Base-by-base conservation (phyloP, 2,113 vertebrate genomes). In the Rhea americana region DNA sequence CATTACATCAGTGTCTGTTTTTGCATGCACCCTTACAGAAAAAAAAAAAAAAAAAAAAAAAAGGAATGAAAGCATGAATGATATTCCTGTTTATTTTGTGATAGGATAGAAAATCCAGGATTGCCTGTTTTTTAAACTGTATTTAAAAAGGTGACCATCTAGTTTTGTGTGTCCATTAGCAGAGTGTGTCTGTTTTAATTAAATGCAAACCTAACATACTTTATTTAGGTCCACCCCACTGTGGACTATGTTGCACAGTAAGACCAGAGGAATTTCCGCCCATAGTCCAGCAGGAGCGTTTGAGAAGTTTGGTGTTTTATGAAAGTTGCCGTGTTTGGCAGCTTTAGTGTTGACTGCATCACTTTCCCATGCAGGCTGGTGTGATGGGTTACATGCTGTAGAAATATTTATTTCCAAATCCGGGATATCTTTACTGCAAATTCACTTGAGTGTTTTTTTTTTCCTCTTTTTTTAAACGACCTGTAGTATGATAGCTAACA, bases 401-500 rank as follows among this genome's bases (percentile, higher is more conserved):
- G 18, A 32, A 86, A 28, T 25, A 4, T 25, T 79, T 91, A 18
- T 79, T 17, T 76, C n/a, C 30, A 76, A 11, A 68, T 71, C 21
- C 9, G 74, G 45, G 19, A 37, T 80, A 56, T 32, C 35, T 18
- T 39, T 78, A 41, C 0, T 68, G 26, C 8, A 81, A 73, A 76
- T 78, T 24, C 75, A 67, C 17, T 78, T 71, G 20, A 58, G 5
- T 1, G 56, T 9, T 50, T 7, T 8, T 0, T 18, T 6, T 28
- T 6, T 4, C 14, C 11, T 7, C 6, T 1, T 8, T 45, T 35
- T 66, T 47, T 18, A 41, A 1, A 10, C 12, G 30, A 30, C 24
- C 28, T 43, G 4, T 17, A 32, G 2, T 35, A 53, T 13, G 37
- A 39, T 41, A 79, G 17, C 28, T 45, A 68, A 32, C 32, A 65